phyloP scores from a whole-genome alignment of 2,797 vertebrate genomes.

The Rhinogobio ventralis region DNA sequence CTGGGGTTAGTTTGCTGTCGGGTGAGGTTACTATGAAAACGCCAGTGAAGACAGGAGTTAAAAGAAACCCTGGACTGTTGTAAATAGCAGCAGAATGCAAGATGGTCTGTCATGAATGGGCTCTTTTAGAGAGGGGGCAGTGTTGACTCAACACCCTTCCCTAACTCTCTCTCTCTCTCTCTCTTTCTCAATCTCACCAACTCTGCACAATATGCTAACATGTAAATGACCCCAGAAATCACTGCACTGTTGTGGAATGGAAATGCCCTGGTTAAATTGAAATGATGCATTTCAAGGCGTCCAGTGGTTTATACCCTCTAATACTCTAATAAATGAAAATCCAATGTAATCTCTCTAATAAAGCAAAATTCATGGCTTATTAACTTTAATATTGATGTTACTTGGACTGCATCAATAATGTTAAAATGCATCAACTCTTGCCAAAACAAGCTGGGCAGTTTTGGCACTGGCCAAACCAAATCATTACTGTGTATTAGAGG shows the following conservation, averaged over 20 bases:
- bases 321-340: slow-evolving; percentile 40
- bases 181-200: neutral
- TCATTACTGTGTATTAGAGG: slow-evolving; percentile 38
- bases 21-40: slow-evolving; percentile 49
- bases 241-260: slow-evolving; percentile 14
- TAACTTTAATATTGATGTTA: slow-evolving; percentile 34
- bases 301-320: slow-evolving; percentile 11
- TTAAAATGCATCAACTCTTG: slow-evolving; percentile 15
- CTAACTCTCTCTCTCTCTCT: neutral
- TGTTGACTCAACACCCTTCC: slow-evolving; percentile 50
- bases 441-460: slow-evolving; percentile 46
- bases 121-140: slow-evolving; percentile 56
- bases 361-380: slow-evolving; percentile 35
- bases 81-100: slow-evolving; percentile 62
- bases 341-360: slow-evolving; percentile 32
- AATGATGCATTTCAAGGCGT: slow-evolving; percentile 19
- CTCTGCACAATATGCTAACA: slow-evolving; percentile 43
- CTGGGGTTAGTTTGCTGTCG: slow-evolving; percentile 27
- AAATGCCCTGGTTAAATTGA: slow-evolving; percentile 19
- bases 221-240: slow-evolving; percentile 29
- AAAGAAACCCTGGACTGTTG: slow-evolving; percentile 51
- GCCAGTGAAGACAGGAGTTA: slow-evolving; percentile 22
- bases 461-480: slow-evolving; percentile 29
- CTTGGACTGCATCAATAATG: slow-evolving; percentile 22
- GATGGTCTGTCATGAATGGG: slow-evolving; percentile 57